These are phyloP conservation scores for Oreochromis niloticus DNA, from an alignment of 2,113 vertebrate species.

Conservation along the genomic window DNA sequence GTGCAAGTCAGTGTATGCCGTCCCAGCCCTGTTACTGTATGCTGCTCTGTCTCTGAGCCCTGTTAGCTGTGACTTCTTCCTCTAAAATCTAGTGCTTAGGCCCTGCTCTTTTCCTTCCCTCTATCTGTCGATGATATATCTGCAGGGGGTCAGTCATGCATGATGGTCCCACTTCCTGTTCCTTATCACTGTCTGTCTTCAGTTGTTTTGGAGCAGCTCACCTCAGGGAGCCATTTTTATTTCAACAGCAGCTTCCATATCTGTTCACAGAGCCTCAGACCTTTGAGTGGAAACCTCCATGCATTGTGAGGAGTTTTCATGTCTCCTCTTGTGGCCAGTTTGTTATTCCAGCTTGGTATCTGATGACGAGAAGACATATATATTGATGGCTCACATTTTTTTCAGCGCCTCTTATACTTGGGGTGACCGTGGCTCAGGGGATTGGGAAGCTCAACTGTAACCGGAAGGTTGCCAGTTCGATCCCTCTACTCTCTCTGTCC, in stretches of 20 bases:
- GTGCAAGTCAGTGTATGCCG: rapidly evolving
- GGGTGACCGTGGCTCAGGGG: too few species aligned
- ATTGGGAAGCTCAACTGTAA: too few species aligned
- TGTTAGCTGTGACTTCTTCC: not conserved
- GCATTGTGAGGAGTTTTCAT: not conserved
- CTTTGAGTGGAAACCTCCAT: not conserved
- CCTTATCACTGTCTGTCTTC: not conserved
- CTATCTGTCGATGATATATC: not conserved
- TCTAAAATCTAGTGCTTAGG: rapidly evolving
- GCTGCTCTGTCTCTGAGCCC: not conserved
- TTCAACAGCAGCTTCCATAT: not conserved
- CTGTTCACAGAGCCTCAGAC: not conserved
- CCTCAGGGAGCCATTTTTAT: not conserved
- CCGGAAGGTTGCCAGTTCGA: too few species aligned
- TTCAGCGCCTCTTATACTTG: not conserved
- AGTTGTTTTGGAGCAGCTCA: not conserved
- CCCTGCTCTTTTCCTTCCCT: not conserved
- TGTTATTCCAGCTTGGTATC: not conserved
- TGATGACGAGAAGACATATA: rapidly evolving
- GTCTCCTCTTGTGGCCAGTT: not conserved
- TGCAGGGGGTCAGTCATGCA: not conserved
- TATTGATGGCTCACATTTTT: not conserved
- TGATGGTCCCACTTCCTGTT: not conserved
- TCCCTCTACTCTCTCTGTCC: too few species aligned
- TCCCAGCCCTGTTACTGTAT: not conserved